Conservation (phyloP, 2,888 invertebrate species). For the Amiota communis region DNA sequence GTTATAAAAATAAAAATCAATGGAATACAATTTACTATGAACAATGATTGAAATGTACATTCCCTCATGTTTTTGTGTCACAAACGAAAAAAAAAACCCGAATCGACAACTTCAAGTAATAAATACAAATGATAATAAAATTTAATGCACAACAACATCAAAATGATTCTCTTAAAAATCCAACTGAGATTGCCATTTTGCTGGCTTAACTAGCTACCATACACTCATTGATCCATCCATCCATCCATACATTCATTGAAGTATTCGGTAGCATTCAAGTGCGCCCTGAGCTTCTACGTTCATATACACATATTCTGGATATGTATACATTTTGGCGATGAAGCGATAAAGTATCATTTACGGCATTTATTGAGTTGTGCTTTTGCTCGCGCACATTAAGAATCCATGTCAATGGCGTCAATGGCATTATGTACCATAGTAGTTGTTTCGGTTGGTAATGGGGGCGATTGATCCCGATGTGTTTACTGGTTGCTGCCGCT, state of each 20-base stretch:
- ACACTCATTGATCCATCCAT: no score
- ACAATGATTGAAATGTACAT: background rate
- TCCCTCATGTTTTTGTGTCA: slow-evolving; percentile 1
- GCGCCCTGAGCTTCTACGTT: background rate
- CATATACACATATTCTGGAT: background rate
- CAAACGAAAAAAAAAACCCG: no score
- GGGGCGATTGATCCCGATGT: background rate
- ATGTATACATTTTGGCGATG: slow-evolving; percentile 48
- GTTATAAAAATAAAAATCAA: slow-evolving; percentile 12
- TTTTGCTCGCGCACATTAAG: slow-evolving; percentile 56
- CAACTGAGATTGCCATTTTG: background rate
- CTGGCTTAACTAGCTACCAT: background rate
- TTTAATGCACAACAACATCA: background rate
- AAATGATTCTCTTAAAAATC: background rate
- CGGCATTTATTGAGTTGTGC: slow-evolving; percentile 50
- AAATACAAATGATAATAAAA: slow-evolving; percentile 20
- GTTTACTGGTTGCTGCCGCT: background rate
- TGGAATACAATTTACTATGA: slow-evolving; percentile 13
- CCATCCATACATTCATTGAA: no score
- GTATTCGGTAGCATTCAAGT: background rate
- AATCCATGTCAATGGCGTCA: slow-evolving; percentile 46
- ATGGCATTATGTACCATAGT: slow-evolving; percentile 10
- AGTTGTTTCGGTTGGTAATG: background rate
- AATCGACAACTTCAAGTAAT: background rate
- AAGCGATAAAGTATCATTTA: slow-evolving; percentile 57